These are phyloP conservation scores for Phasianus colchicus DNA, from an alignment of 2,113 vertebrate genomes.

Conservation along the genomic window DNA sequence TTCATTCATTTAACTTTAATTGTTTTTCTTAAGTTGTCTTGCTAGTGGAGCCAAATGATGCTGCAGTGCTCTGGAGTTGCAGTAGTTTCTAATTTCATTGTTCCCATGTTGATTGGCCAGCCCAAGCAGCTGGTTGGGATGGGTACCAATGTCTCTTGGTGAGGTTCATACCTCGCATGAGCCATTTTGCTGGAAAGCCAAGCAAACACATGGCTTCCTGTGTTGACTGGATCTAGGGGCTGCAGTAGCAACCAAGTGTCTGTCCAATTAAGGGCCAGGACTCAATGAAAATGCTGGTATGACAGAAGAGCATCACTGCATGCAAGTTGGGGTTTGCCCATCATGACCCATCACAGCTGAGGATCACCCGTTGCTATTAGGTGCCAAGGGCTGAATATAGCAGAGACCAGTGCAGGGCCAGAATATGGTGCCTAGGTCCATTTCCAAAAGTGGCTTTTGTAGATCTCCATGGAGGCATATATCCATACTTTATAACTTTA, in stretches of 20 bases:
- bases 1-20: background rate
- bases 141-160: rapidly evolving
- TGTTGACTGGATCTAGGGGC: rapidly evolving
- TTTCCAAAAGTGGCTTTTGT: background rate
- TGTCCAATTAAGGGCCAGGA: background rate
- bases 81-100: background rate
- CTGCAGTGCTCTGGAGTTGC: background rate
- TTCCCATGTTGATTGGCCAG: background rate
- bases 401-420: background rate
- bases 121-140: background rate
- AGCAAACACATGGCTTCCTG: background rate
- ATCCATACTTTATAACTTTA: background rate
- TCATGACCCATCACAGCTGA: background rate
- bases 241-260: background rate
- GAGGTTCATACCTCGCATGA: rapidly evolving
- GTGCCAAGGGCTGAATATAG: background rate
- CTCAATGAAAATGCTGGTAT: background rate
- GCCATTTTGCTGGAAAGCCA: background rate
- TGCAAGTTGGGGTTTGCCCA: background rate
- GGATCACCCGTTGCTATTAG: rapidly evolving
- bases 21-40: background rate
- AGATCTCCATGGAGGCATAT: background rate
- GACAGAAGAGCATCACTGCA: background rate
- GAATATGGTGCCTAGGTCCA: background rate
- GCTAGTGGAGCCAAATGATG: background rate